phyloP scores from a whole-genome alignment of 2,113 vertebrate species.

The Proteles cristata region DNA sequence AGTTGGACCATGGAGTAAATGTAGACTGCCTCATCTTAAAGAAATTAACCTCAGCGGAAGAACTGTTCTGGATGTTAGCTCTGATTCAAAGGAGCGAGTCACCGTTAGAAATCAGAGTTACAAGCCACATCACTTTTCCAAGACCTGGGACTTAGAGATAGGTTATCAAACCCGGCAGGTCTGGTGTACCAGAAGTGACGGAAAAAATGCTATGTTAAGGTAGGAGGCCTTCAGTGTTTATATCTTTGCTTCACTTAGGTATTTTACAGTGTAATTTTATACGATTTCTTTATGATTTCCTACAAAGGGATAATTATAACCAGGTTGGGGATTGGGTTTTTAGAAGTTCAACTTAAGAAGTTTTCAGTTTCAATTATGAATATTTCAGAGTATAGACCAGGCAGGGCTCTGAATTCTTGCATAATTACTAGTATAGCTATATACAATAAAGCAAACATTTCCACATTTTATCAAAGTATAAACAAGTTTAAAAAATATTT shows the following conservation, averaged over 20 bases:
- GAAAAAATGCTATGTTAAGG: slow-evolving; percentile 91
- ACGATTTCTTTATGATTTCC: not conserved
- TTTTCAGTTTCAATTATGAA: not conserved
- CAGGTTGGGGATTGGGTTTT: not conserved
- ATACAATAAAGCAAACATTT: not conserved
- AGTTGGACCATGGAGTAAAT: slow-evolving; percentile 93
- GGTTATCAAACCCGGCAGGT: slow-evolving; percentile 94
- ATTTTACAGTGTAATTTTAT: not conserved
- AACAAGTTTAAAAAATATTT: not conserved
- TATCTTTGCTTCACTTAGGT: not conserved
- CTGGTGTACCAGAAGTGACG: slow-evolving; percentile 93
- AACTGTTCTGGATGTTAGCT: slow-evolving; percentile 87
- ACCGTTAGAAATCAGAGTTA: slow-evolving; percentile 78
- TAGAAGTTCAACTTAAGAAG: not conserved
- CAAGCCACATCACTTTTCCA: slow-evolving; percentile 73
- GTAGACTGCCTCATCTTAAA: slow-evolving; percentile 87
- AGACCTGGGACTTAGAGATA: slow-evolving; percentile 88
- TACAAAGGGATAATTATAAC: not conserved
- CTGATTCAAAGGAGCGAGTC: slow-evolving; percentile 87
- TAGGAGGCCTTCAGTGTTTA: slow-evolving; percentile 82
- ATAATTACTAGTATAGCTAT: not conserved
- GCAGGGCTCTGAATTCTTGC: not conserved
- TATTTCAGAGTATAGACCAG: not conserved
- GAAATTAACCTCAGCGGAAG: slow-evolving; percentile 85
- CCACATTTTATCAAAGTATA: not conserved